Conservation (phyloP, 2,888 invertebrate genomes). For the Lucinisca nassula region DNA sequence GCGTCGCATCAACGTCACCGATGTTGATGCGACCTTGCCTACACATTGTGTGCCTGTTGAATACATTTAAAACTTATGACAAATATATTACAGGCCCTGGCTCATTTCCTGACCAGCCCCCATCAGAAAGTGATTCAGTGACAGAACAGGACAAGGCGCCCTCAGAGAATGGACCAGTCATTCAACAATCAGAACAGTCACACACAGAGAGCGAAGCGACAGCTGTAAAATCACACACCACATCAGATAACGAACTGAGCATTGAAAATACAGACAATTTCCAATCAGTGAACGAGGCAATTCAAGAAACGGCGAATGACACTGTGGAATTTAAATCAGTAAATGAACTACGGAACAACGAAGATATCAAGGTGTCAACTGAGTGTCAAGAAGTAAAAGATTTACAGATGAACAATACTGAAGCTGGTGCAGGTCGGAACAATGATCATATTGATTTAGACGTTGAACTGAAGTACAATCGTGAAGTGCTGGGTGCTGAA, state of each 20-base stretch:
- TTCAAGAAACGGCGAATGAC: too few species aligned
- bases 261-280: too few species aligned
- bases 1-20: too few species aligned
- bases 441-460: neutral
- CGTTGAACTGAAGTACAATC: neutral
- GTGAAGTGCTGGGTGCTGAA: neutral
- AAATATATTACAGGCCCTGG: neutral
- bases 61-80: too few species aligned
- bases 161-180: too few species aligned
- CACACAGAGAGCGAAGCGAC: too few species aligned
- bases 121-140: neutral
- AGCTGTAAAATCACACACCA: too few species aligned
- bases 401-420: neutral
- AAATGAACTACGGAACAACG: neutral
- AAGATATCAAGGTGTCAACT: neutral
- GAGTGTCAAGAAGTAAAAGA: neutral
- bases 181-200: too few species aligned
- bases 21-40: too few species aligned
- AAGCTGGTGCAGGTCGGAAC: neutral
- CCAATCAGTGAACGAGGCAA: too few species aligned
- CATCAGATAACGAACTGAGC: too few species aligned
- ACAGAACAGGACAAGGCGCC: neutral
- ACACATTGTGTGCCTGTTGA: too few species aligned
- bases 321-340: neutral
- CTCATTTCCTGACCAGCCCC: neutral